A percentile compares a stretch with the other conserved stretches of the same genome.
Evolutionary conservation across 2,888 invertebrate species (phyloP).

Genomic region (Zelleria hepariella): DNA sequence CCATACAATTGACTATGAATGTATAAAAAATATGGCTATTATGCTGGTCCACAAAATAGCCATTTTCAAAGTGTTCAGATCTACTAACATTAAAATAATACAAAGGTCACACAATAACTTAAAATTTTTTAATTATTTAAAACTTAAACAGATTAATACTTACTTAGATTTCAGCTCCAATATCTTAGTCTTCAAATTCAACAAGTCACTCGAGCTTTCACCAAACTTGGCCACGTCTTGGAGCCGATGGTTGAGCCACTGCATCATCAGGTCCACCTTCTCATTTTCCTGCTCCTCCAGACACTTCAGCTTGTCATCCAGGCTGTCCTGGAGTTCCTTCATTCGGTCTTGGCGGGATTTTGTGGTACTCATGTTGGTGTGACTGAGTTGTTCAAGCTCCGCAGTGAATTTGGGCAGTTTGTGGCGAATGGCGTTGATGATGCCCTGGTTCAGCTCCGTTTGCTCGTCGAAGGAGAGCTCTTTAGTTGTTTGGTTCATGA

Average conservation of each 20-base stretch:
- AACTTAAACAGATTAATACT: conserved; percentile 17
- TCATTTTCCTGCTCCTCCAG: conserved; percentile 53
- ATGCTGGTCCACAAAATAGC: no score
- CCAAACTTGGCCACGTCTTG: conserved; percentile 41
- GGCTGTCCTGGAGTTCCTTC: conserved; percentile 39
- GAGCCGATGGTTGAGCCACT: conserved; percentile 55
- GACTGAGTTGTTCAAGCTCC: conserved; percentile 39
- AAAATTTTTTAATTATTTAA: no score
- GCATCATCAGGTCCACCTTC: conserved; percentile 57
- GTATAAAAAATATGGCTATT: no score
- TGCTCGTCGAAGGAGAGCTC: conserved; percentile 60
- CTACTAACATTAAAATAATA: no score
- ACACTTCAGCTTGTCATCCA: conserved; percentile 44
- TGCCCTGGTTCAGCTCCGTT: conserved; percentile 49
- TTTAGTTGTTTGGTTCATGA: conserved; percentile 41
- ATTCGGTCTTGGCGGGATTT: conserved; percentile 32
- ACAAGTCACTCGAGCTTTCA: conserved; percentile 41
- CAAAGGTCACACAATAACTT: no score
- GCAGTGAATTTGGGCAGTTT: conserved; percentile 41
- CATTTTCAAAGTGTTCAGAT: no score
- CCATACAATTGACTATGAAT: no score
- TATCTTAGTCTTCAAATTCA: conserved; percentile 48
- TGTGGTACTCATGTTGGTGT: conserved; percentile 19
- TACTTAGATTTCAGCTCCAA: conserved; percentile 62
- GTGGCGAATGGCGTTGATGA: conserved; percentile 45